phyloP scores from a whole-genome alignment of 2,113 vertebrate species.

The Microcebus jonahi region DNA sequence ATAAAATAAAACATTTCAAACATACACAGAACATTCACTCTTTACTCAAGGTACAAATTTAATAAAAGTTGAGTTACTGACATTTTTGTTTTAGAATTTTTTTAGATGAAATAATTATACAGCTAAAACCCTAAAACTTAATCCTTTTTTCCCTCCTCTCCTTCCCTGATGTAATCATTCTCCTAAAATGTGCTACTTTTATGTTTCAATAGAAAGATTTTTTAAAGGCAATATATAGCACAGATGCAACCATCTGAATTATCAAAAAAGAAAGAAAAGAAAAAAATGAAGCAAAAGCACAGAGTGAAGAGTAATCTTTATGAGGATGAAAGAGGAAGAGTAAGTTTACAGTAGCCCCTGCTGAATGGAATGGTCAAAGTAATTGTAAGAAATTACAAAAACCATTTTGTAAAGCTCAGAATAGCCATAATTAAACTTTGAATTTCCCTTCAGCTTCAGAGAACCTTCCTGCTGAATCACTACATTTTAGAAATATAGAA shows the following conservation, averaged over 20 bases:
- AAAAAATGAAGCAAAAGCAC: background rate
- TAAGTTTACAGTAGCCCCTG: background rate
- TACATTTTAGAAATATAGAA: background rate
- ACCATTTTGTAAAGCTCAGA: background rate
- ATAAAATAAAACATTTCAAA: no score
- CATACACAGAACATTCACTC: background rate
- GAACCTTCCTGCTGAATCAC: background rate
- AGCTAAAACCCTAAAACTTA: background rate
- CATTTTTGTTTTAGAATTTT: background rate
- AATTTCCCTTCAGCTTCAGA: background rate
- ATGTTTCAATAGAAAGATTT: background rate
- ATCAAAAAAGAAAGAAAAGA: background rate
- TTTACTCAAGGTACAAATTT: background rate
- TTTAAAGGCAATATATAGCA: background rate
- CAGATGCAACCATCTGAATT: background rate
- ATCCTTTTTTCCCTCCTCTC: background rate
- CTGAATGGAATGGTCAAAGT: background rate
- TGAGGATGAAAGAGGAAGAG: background rate
- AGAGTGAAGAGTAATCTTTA: background rate
- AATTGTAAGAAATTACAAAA: background rate
- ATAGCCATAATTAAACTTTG: background rate
- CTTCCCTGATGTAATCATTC: background rate
- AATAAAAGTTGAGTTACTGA: background rate
- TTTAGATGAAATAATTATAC: background rate
- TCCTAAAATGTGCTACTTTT: background rate